Percentiles rank a stretch among this genome's conserved stretches.
These are phyloP conservation scores for Barnardius zonarius DNA, from an alignment of 2,113 vertebrate genomes.

Conservation along the genomic window DNA sequence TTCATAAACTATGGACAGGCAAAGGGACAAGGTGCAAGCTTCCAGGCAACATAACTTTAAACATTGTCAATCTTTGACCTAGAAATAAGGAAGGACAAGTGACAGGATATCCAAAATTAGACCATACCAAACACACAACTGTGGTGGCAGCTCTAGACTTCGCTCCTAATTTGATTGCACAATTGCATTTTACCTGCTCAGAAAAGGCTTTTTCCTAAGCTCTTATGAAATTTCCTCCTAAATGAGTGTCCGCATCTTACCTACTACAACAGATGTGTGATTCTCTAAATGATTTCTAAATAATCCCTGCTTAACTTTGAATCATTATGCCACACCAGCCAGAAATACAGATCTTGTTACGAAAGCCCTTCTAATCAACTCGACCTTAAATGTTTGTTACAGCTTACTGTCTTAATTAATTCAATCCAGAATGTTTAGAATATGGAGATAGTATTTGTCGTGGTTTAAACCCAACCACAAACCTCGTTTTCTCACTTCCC, in stretches of 20 bases:
- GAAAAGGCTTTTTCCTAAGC: background rate
- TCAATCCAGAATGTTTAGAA: constrained; percentile 25
- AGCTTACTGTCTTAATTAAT: constrained; percentile 40
- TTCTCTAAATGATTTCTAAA: background rate
- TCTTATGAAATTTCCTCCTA: background rate
- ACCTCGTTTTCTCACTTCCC: too few species aligned
- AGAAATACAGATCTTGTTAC: constrained; percentile 42
- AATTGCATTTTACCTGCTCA: background rate
- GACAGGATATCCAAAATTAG: background rate
- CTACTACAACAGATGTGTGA: background rate
- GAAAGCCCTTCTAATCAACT: constrained; percentile 40
- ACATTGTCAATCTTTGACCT: background rate
- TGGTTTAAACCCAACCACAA: too few species aligned
- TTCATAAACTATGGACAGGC: background rate
- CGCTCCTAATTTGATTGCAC: background rate
- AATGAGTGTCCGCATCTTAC: background rate
- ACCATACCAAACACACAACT: background rate
- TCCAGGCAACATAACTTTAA: background rate
- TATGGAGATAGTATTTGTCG: background rate
- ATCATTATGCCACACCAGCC: background rate
- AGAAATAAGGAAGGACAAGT: background rate
- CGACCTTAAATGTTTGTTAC: constrained; percentile 44
- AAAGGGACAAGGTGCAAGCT: background rate
- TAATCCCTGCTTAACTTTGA: background rate
- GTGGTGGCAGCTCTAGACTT: background rate